Evolutionary conservation across 2,113 vertebrate genomes (phyloP).

Genomic region (Puma concolor): DNA sequence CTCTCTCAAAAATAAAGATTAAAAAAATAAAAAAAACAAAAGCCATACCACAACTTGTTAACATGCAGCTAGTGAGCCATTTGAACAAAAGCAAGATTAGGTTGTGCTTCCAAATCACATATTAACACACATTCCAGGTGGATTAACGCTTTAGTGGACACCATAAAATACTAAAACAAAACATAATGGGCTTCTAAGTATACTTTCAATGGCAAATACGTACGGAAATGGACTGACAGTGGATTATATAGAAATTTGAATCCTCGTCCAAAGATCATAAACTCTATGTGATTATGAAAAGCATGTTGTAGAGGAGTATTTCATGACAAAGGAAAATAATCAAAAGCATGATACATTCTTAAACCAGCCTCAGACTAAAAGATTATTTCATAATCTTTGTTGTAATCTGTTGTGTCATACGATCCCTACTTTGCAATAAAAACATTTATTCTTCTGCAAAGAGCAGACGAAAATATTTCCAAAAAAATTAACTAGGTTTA

Average conservation of each 20-base stretch:
- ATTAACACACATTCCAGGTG: background rate
- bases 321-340: background rate
- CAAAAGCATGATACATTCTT: background rate
- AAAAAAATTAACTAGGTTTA: background rate
- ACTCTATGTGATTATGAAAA: background rate
- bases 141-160: background rate
- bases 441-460: background rate
- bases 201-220: background rate
- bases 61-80: background rate
- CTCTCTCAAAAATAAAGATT: too few relatives aligned
- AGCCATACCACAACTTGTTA: background rate
- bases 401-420: background rate
- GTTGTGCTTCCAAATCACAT: background rate
- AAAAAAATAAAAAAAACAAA: background rate
- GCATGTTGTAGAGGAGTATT: background rate
- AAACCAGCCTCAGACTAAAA: background rate
- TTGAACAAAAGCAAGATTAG: background rate
- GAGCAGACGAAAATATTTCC: background rate
- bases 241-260: background rate
- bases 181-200: background rate
- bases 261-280: background rate
- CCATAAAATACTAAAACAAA: background rate
- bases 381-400: background rate
- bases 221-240: background rate
- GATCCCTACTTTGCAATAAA: background rate